Base-by-base conservation (phyloP, 2,113 vertebrate genomes). In the Malurus cyaneus region DNA sequence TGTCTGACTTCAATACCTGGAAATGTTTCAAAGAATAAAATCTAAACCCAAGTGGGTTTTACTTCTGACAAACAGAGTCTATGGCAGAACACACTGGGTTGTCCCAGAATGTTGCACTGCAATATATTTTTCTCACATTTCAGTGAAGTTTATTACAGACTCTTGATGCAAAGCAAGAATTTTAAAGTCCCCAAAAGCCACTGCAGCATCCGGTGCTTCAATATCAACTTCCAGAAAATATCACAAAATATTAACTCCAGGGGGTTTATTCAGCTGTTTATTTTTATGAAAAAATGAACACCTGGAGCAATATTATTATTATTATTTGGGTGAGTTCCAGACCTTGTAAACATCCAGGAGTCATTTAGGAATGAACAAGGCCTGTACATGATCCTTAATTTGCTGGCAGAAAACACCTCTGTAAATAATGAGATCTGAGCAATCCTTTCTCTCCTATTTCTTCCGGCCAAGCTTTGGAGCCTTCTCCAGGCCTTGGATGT, bases 401-500 rank as follows among this genome's bases (percentile, higher is more conserved):
- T 84, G n/a, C 6, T 81, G 77, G 80, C 91, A 79, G 80, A 70
- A 12, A 74, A 65, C 19, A 3, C 4, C 12, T 64, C 3, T 32
- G 89, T 80, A 86, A 90, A 93, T 86, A 80, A 70, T 4, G 52
- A 82, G 23, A 70, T 23, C 61, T 26, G 67, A 62, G n/a, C 59
- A 54, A 44, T 41, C 73, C 74, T 56, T 53, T 62, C 44, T 80
- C 64, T 92, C 80, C 70, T 98, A 99, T 88, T 99, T 99, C 97
- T 98, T 99, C 96, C 98, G 98, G 88, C 98, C 97, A 15, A 96
- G 84, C 95, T 99, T 99, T 18, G 98, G 96, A 72, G 98, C 98
- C 96, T 99, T 99, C 46, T 99, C 98, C n/a, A 99, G 98, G 86
- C 99, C 99, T 46, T 98, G 98, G 80, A 99, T 97, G 61, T 98